Percentiles rank a stretch among this genome's conserved stretches.
phyloP scores from a whole-genome alignment of 2,888 invertebrate species.

The Dasysyrphus albostriatus region DNA sequence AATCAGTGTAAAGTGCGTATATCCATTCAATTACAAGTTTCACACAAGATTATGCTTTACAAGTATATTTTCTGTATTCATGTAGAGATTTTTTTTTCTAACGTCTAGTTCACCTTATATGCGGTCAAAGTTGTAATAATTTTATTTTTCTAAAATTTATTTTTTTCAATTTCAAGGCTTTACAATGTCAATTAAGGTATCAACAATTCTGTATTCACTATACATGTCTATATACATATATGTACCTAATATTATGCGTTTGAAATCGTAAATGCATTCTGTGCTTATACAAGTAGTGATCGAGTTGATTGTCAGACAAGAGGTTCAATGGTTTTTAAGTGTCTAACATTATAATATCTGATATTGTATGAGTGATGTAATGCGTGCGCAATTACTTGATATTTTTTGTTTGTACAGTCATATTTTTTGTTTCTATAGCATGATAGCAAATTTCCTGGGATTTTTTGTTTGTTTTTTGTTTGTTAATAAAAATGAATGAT shows the following conservation, averaged over 20 bases:
- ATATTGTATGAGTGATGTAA: slow-evolving; percentile 24
- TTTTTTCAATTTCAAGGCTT: slow-evolving; percentile 67
- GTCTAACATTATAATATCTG: slow-evolving; percentile 7
- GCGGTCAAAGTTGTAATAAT: slow-evolving; percentile 59
- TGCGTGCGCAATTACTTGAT: slow-evolving; percentile 11
- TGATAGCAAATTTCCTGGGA: slow-evolving; percentile 10
- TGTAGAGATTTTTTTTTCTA: slow-evolving; percentile 17
- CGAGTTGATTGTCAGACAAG: slow-evolving; percentile 38
- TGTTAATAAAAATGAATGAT: background rate
- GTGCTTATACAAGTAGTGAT: slow-evolving; percentile 7
- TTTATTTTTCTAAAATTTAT: background rate
- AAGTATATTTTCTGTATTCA: background rate
- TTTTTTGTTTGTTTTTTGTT: background rate
- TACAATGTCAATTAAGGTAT: slow-evolving; percentile 69
- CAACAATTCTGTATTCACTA: background rate
- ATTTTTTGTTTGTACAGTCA: background rate
- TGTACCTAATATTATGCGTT: slow-evolving; percentile 37
- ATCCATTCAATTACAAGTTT: slow-evolving; percentile 38
- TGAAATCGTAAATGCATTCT: slow-evolving; percentile 33
- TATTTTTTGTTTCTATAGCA: background rate
- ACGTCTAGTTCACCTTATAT: slow-evolving; percentile 65
- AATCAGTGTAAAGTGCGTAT: slow-evolving; percentile 46
- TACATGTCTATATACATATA: background rate
- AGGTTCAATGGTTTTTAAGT: slow-evolving; percentile 30
- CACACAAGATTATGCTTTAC: slow-evolving; percentile 34